Base-by-base conservation (phyloP, 2,797 vertebrate genomes). In the Crossoptilon crossoptilon region DNA sequence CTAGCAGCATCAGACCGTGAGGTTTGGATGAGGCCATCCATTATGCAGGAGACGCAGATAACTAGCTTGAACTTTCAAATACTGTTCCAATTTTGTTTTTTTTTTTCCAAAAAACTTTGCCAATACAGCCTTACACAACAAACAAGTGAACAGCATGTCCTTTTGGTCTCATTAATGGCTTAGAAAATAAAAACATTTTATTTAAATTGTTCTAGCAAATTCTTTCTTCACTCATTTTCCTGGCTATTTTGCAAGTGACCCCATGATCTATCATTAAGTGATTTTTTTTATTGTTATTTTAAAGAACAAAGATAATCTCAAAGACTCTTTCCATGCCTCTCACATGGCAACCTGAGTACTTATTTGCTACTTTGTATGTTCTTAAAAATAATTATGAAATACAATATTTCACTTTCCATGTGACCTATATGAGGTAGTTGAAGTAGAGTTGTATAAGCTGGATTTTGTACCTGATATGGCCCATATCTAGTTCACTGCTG, bases 21-120 rank as follows among this genome's bases (percentile, higher is more conserved):
- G 90, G 62, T 67, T 33, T 92, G 73, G 66, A 79, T 91, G 91
- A 94, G 82, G 74, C 84, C 82, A 92, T 91, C 37, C 66, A 68
- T 27, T 76, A 87, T 29, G 92, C 62, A 77, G 2, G 2, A 90
- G 70, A 83, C 1, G 19, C 62, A 91, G 84, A 70, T 67, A 95
- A 84, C 84, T 80, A 88, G 73, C 19, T 6, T 39, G 88, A 91
- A 75, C 62, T 94, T 95, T 66, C 46, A 69, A 88, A 68, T 92
- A 91, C n/a, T 51, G 89, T 81, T 82, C 62, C 21, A 41, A 9
- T 27, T 26, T 35, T 29, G 15, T 43, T 87, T 83, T 44, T 43
- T 87, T 83, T 74, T 51, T 64, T 79, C 43, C 33, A 26, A 41
- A 67, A 69, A 75, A 21, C 5, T 8, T 37, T 66, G 29, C 46